A percentile compares a stretch with the other conserved stretches of the same genome.
phyloP scores from a whole-genome alignment of 2,888 invertebrate species.

The Aphodius sticticus region DNA sequence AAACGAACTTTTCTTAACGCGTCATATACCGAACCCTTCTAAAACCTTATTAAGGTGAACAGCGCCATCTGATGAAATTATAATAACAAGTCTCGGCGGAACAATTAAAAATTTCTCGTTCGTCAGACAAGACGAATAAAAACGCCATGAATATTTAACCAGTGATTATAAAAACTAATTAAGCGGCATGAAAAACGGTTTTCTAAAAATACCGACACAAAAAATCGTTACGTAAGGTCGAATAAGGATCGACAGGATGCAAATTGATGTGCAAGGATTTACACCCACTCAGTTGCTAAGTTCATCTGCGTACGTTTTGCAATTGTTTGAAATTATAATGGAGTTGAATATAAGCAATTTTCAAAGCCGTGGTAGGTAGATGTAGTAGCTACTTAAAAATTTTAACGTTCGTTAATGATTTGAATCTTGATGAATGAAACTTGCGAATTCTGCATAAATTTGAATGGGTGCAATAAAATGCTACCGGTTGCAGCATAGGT shows the following conservation, averaged over 20 bases:
- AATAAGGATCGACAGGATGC: neutral
- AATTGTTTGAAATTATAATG: neutral
- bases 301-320: neutral
- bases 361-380: no score
- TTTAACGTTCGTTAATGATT: neutral
- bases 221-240: neutral
- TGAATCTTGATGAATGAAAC: neutral
- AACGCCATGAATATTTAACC: slow-evolving; percentile 24
- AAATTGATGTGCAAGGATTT: neutral
- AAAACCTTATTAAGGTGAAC: neutral
- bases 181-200: slow-evolving; percentile 12
- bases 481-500: neutral
- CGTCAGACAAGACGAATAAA: neutral
- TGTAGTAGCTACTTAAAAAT: no score
- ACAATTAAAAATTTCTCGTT: slow-evolving; percentile 27
- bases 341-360: no score
- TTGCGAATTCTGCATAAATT: neutral
- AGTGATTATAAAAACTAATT: slow-evolving; percentile 20
- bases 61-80: slow-evolving; percentile 8
- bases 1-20: neutral
- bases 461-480: neutral
- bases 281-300: neutral
- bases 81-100: slow-evolving; percentile 13
- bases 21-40: neutral
- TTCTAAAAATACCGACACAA: slow-evolving; percentile 23